phyloP scores from a whole-genome alignment of 1,140 invertebrate genomes.

The Cotesia chilonis region DNA sequence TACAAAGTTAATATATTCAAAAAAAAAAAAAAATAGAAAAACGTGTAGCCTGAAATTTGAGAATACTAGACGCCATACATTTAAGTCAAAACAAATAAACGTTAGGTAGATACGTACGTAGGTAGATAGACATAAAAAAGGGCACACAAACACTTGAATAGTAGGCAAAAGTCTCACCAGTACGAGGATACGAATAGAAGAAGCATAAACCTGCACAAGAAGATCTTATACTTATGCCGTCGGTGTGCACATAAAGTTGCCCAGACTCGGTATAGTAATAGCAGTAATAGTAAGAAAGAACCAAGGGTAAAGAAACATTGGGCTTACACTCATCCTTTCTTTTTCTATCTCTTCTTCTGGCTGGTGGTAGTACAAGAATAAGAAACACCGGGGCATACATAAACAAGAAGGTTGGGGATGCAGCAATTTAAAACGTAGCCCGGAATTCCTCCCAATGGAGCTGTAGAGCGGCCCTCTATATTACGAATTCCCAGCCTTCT shows the following conservation, averaged over 20 bases:
- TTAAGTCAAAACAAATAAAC: conserved; percentile 19
- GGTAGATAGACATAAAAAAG: not conserved
- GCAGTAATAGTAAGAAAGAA: conserved; percentile 16
- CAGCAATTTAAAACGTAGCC: conserved; percentile 69
- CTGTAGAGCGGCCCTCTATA: conserved; percentile 65
- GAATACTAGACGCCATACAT: conserved; percentile 20
- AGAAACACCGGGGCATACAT: conserved; percentile 66
- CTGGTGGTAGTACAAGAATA: conserved; percentile 61
- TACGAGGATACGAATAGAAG: conserved; percentile 13
- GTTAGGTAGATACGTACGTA: not conserved
- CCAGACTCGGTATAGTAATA: conserved; percentile 28
- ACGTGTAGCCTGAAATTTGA: conserved; percentile 1
- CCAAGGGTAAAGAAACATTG: conserved; percentile 9
- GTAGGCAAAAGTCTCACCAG: conserved; percentile 31
- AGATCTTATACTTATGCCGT: conserved; percentile 62
- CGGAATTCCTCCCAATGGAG: conserved; percentile 66
- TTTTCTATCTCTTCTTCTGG: conserved; percentile 23
- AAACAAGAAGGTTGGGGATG: conserved; percentile 67
- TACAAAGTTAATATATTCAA: no score
- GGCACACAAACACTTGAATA: not conserved
- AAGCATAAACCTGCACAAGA: conserved; percentile 48
- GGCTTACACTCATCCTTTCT: conserved; percentile 11
- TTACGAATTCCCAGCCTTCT: conserved; percentile 63
- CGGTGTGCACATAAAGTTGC: conserved; percentile 63
- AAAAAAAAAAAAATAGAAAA: conserved; percentile 3